Base-by-base conservation (phyloP, 2,888 invertebrate species). In the Caenorhabditis auriculariae region DNA sequence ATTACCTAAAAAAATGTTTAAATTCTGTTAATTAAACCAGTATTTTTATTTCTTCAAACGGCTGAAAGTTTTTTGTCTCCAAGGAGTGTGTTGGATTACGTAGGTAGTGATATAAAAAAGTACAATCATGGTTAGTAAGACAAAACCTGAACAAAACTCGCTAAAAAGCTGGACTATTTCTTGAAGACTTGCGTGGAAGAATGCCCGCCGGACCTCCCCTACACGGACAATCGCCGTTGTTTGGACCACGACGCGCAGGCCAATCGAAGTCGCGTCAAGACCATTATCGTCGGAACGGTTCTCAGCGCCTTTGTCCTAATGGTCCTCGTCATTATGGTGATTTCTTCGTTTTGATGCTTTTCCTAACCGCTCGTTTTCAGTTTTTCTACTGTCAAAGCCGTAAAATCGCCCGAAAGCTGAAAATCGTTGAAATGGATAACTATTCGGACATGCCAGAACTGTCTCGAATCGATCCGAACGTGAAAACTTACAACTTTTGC, bases 201-300 rank as follows among this genome's bases (percentile, higher is more conserved):
- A n/a, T 74, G 75, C 32, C 72, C 74, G 0, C 23, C 15, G 3
- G 26, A 66, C n/a, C 35, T 35, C n/a, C 71, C 71, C 5, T 74
- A 39, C 35, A 6, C 56, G 5, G 58, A 64, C 27, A 49, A 59
- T n/a, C 45, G 43, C 7, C 50, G 56, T 19, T 74, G 75, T 35
- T 29, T 55, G 2, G 56, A 56, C 37, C 62, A 64, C 23, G 71
- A 75, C 51, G 43, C 57, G 17, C 66, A 60, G n/a, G 60, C 60
- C 1, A 44, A 42, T 26, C 44, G 49, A 37, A 44, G 37, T 17
- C 52, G 60, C 1, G 62, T 56, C 2, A 46, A 47, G 3, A 48
- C 53, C 19, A 35, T 62, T 9, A 54, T 71, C 27, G 35, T 62
- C 15, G 53, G 37, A 19, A 26, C 44, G 4, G 47, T 68, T 3